phyloP scores from a whole-genome alignment of 2,888 invertebrate species.

The Harpalus rufipes region DNA sequence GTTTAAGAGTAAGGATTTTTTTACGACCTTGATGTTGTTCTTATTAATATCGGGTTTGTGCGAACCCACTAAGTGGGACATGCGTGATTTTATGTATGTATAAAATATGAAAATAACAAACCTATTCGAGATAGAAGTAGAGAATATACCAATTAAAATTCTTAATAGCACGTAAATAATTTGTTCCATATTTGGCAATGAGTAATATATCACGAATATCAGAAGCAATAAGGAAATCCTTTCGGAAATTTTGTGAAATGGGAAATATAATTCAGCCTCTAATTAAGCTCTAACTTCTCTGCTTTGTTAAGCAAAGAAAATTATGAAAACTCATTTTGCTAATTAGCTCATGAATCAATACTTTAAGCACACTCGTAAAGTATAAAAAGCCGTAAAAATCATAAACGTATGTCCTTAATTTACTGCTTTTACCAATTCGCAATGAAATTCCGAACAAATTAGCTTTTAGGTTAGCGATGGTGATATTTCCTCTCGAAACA shows the following conservation, averaged over 20 bases:
- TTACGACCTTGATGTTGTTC: too few relatives aligned
- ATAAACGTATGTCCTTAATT: constrained; percentile 4
- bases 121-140: too few relatives aligned
- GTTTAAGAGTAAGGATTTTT: too few relatives aligned
- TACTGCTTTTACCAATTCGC: constrained; percentile 11
- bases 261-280: neutral
- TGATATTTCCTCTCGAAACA: constrained; percentile 8
- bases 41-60: too few relatives aligned
- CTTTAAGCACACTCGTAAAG: constrained; percentile 7
- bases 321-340: constrained; percentile 11
- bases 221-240: neutral
- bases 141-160: too few relatives aligned
- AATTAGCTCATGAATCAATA: constrained; percentile 26
- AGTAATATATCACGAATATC: neutral
- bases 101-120: too few relatives aligned
- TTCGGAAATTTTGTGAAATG: neutral
- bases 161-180: too few relatives aligned
- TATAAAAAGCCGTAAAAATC: constrained; percentile 24
- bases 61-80: too few relatives aligned
- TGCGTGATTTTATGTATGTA: too few relatives aligned
- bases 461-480: neutral
- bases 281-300: neutral
- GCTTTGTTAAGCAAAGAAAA: constrained; percentile 2
- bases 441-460: constrained; percentile 1
- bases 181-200: too few relatives aligned